Base-by-base conservation (phyloP, 2,797 vertebrate genomes). In the Centropyge bicolor region DNA sequence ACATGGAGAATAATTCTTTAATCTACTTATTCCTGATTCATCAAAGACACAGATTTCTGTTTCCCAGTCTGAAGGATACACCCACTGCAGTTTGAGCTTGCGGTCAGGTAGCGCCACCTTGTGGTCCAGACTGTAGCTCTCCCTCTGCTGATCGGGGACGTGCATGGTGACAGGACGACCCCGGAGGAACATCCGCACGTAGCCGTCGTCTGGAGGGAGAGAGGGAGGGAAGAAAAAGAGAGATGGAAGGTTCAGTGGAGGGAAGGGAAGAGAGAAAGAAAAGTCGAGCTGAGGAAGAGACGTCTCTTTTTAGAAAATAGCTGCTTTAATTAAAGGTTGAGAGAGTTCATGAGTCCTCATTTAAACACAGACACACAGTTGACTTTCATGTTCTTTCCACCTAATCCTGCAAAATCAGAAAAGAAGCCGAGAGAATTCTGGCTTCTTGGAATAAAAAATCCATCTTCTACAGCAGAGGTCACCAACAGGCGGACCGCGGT, bases 11-110 rank as follows among this genome's bases (percentile, higher is more conserved):
- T 11, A 19, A 36, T 76, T 35, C 4, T 27, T 6, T 22, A 10
- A 40, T 55, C 16, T 6, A 48, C 27, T 27, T 38, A 22, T 16
- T 56, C n/a, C 22, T 17, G 8, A 36, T 38, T 31, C 45, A 19
- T 60, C 12, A 64, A 5, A 51, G 19, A 31, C 27, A 31, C 20
- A 6, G n/a, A n/a, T 36, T 36, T 4, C 16, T 9, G 6, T 38
- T 8, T 16, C 0, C 13, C 22, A 0, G 24, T 61, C n/a, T 71
- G 63, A 93, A 96, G 97, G 97, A 98, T 98, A 98, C 97, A 97
- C 97, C 97, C 97, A 98, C 84, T 97, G 95, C 83, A 98, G 94
- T 54, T 97, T 97, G 49, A 98, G 94, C 14, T 96, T 96, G 86
- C 83, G 89, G 27, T 95, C 90, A 0, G 97, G 96, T 60, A 95